Evolutionary conservation across 2,888 invertebrate genomes (phyloP), one percentile per base, ranked within the genome.

Genomic region (Endotricha flammealis): DNA sequence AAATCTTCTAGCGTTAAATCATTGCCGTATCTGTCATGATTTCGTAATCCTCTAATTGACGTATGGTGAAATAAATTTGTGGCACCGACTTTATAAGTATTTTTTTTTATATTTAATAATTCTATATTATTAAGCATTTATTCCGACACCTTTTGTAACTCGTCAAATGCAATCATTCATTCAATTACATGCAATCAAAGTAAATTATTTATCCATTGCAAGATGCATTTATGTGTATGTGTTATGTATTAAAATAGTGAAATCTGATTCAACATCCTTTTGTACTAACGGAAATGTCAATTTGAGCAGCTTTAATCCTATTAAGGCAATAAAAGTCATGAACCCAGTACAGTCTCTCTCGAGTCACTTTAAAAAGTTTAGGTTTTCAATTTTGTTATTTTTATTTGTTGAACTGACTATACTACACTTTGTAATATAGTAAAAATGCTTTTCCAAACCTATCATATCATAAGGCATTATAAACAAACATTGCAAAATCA

Each of bases 281-380:
- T 44, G 42, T 48, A 53, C 53, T 58, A 67, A 59, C 79, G 85
- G 85, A 83, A 71, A 78, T 65, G 64, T 64, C 82, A 79, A 82
- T 81, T 80, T 64, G 46, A 64, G 38, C 57, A 53, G 64, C 68
- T 73, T 61, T 46, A 47, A 51, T 46, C 59, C 62, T 61, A 64
- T 76, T 73, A 64, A 64, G 52, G 61, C 71, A 75, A 71, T 76
- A 55, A 69, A n/a, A 64, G 62, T 22, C 8, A 29, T 35, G 35
- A 29, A 48, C 61, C 42, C 78, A 76, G 79, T 74, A 70, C 62
- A 42, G 49, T 55, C 65, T 73, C 74, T 76, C n/a, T n/a, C n/a
- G n/a, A n/a, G n/a, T n/a, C n/a, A n/a, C n/a, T n/a, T n/a, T n/a
- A n/a, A n/a, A n/a, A n/a, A n/a, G n/a, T n/a, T n/a, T n/a, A n/a